These are phyloP conservation scores for Deladenus siricidicola DNA, from an alignment of 2,888 invertebrate species.

Conservation along the genomic window DNA sequence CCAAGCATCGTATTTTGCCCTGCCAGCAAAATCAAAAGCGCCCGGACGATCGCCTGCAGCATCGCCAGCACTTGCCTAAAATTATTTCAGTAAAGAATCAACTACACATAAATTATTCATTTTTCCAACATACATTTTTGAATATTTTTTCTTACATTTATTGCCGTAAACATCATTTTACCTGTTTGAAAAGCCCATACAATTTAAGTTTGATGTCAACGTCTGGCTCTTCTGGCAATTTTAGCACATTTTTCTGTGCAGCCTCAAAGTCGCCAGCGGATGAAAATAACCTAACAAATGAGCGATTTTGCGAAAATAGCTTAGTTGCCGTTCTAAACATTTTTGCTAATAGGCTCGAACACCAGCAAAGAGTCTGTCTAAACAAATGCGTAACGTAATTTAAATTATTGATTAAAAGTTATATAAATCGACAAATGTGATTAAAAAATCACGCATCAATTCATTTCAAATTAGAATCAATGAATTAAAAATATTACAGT, in stretches of 20 bases:
- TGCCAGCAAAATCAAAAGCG: constrained; percentile 60
- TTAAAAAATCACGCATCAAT: neutral
- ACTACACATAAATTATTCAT: too few relatives aligned
- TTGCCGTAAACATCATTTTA: too few relatives aligned
- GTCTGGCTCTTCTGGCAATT: constrained; percentile 55
- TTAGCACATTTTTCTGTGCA: constrained; percentile 44
- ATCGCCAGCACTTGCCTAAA: constrained; percentile 54
- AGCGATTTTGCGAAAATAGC: neutral
- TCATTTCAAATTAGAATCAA: neutral
- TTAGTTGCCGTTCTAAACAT: neutral
- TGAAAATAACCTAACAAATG: neutral
- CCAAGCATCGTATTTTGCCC: constrained; percentile 62
- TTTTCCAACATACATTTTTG: too few relatives aligned
- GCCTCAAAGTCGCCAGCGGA: constrained; percentile 29
- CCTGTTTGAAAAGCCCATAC: constrained; percentile 61
- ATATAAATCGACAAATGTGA: neutral
- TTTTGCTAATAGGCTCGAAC: neutral
- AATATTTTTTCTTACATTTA: neutral
- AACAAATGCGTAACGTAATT: neutral
- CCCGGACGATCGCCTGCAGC: constrained; percentile 59
- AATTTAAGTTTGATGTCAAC: constrained; percentile 58
- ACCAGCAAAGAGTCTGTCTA: neutral
- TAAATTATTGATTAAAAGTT: too few relatives aligned
- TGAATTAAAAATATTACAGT: too few relatives aligned
- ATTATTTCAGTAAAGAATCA: neutral